These are phyloP conservation scores for Micromesistius poutassou DNA, from an alignment of 2,797 vertebrate species.

Conservation along the genomic window DNA sequence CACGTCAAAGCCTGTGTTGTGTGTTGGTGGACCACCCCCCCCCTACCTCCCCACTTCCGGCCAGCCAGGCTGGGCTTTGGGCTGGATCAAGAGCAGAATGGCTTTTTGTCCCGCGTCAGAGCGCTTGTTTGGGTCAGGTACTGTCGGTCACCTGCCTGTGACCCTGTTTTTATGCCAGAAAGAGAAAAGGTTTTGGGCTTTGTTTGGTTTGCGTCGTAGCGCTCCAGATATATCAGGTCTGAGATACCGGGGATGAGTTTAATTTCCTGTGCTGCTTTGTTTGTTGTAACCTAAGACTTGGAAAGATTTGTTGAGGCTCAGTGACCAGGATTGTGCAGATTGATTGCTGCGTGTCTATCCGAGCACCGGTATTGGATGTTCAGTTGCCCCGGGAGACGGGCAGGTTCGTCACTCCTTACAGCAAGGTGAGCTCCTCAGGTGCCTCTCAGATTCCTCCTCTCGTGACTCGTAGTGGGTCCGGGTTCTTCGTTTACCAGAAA, in stretches of 20 bases:
- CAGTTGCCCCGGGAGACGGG: conserved; percentile 22
- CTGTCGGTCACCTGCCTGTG: conserved; percentile 18
- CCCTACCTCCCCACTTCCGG: conserved; percentile 37
- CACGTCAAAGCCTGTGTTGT: conserved; percentile 55
- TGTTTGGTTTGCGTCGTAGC: not conserved
- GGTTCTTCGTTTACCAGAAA: conserved; percentile 22
- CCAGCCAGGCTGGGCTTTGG: conserved; percentile 45
- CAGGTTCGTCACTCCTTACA: conserved; percentile 22
- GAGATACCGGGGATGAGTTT: not conserved
- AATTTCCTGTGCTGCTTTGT: not conserved
- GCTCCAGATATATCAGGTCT: not conserved
- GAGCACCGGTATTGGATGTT: conserved; percentile 31
- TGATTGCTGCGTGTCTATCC: conserved; percentile 22
- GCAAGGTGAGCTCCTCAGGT: conserved; percentile 36
- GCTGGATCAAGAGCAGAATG: conserved; percentile 65
- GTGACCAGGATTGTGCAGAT: conserved; percentile 35
- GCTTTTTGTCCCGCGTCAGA: conserved; percentile 63
- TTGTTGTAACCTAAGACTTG: conserved; percentile 13
- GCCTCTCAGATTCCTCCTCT: conserved; percentile 42
- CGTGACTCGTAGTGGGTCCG: conserved; percentile 6
- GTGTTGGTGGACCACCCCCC: conserved; percentile 35
- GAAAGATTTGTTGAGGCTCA: conserved; percentile 28
- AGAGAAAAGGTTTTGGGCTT: not conserved
- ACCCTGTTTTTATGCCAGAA: conserved; percentile 24
- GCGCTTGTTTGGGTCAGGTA: conserved; percentile 30